These are phyloP conservation scores for Sebastes variabilis DNA, from an alignment of 2,797 vertebrate species.

Conservation along the genomic window DNA sequence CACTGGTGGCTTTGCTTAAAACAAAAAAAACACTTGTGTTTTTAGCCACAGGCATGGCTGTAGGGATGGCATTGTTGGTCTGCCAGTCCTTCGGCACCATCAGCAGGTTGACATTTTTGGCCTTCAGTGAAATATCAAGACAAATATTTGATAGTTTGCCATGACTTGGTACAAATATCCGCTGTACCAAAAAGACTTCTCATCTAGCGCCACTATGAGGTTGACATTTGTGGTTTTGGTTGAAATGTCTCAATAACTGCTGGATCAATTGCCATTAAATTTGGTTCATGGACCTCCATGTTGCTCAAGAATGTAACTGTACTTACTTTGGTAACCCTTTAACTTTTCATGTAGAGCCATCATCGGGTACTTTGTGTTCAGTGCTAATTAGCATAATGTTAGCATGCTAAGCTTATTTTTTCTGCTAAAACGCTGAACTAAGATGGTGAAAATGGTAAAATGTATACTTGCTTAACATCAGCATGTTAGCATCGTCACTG, in stretches of 20 bases:
- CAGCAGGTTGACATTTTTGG: neutral
- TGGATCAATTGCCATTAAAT: neutral
- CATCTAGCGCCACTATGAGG: neutral
- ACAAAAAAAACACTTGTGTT: neutral
- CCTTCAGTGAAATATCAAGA: neutral
- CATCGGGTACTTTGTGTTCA: no score
- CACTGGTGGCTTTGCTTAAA: neutral
- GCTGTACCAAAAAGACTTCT: neutral
- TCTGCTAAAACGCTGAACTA: neutral
- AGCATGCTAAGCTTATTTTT: neutral
- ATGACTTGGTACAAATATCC: neutral
- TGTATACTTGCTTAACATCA: no score
- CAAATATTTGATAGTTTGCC: neutral
- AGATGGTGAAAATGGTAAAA: no score
- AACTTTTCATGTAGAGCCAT: no score
- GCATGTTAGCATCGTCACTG: no score
- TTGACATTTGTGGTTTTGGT: neutral
- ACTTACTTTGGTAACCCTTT: no score
- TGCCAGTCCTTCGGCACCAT: neutral
- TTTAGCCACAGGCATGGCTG: no score
- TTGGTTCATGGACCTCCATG: neutral
- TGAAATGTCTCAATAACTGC: neutral
- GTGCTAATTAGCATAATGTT: neutral
- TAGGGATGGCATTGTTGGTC: rapidly evolving
- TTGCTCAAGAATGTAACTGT: no score